phyloP scores from a whole-genome alignment of 2,113 vertebrate species.

The Corvus hawaiiensis region DNA sequence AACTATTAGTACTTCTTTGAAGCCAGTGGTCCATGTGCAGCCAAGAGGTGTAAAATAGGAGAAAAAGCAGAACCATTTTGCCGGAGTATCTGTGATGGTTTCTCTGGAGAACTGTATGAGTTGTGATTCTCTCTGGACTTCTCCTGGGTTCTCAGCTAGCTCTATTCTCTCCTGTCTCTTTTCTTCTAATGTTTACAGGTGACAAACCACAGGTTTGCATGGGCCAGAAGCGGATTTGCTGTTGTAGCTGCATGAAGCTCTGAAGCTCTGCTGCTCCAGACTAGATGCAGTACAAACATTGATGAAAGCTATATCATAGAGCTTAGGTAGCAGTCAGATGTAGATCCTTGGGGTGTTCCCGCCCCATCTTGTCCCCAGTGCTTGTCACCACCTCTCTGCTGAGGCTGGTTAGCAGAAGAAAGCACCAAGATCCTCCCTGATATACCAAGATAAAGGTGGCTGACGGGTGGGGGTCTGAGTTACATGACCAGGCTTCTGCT shows the following conservation, averaged over 20 bases:
- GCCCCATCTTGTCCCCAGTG: background rate
- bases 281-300: background rate
- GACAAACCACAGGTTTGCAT: background rate
- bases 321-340: background rate
- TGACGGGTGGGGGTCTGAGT: fast-evolving
- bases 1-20: background rate
- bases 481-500: background rate
- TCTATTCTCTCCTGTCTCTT: background rate
- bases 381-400: background rate
- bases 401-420: background rate
- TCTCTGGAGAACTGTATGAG: background rate
- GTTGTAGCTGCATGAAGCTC: background rate
- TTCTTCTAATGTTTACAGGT: background rate
- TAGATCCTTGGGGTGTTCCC: background rate
- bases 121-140: background rate
- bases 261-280: background rate
- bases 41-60: background rate
- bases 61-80: background rate
- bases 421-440: background rate
- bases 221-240: background rate
- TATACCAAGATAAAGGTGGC: background rate
- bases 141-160: background rate
- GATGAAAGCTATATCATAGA: background rate
- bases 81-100: background rate
- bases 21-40: background rate